Evolutionary conservation across 2,888 invertebrate genomes (phyloP), one percentile per base, ranked within the genome.

Genomic region (Selenia dentaria): DNA sequence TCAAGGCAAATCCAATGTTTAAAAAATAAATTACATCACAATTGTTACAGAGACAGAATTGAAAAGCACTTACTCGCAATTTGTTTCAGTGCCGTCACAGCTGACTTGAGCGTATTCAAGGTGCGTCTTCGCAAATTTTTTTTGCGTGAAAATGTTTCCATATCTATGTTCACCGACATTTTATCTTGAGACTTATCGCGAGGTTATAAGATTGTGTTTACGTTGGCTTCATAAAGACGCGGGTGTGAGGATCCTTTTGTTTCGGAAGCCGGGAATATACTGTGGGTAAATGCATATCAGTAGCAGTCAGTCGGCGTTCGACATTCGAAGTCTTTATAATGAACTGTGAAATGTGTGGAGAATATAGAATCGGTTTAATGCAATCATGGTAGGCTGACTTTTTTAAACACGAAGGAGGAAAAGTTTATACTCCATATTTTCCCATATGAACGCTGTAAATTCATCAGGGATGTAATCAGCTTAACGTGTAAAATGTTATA

Each of bases 241-340:
- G 57, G 60, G 57, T 47, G 54, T 64, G 63, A n/a, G 57, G 69
- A 64, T 82, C 84, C 81, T 83, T 76, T 83, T 83, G 83, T 84
- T 74, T 70, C 74, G 70, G 70, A 66, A 69, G 80, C 77, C 67
- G 71, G 68, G 76, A 80, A 78, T 79, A 79, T 64, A 88, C 89
- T 89, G 85, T 70, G 74, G 62, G 80, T 80, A 75, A 79, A 84
- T 83, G 83, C 84, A 87, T 80, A 80, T 83, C 83, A 78, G 79
- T 74, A 74, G 68, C 74, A 73, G 77, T 66, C 67, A 67, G 75
- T 71, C 56, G 62, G 67, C 65, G 75, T 72, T 71, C 69, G 73
- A 68, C 74, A 74, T 72, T 75, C 67, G 64, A 64, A 71, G 61
- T 71, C 69, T 77, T 77, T 76, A 74, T 67, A 69, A 61, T 53